Evolutionary conservation across 2,113 vertebrate species (phyloP).

Genomic region (Cynoglossus semilaevis): DNA sequence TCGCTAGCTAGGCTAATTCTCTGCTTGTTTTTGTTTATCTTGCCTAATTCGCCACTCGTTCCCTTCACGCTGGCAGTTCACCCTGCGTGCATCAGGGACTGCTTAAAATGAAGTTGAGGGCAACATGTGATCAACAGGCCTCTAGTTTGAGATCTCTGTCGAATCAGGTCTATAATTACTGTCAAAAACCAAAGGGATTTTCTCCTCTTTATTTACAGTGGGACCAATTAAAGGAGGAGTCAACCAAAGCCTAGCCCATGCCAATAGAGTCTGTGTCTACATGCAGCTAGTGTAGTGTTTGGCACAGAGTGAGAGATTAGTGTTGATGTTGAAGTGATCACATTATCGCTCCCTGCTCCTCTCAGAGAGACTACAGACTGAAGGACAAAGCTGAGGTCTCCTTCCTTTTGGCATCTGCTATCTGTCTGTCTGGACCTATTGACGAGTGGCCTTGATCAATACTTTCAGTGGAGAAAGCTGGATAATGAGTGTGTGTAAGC

Average conservation of each 20-base stretch:
- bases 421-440: conserved; percentile 53
- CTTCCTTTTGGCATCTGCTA: conserved; percentile 45
- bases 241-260: neutral
- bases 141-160: too few relatives aligned
- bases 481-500: conserved; percentile 9
- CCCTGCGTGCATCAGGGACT: too few relatives aligned
- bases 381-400: conserved; percentile 12
- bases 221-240: too few relatives aligned
- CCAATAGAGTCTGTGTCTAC: conserved; percentile 3
- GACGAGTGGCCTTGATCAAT: conserved; percentile 61
- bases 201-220: too few relatives aligned
- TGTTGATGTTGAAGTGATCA: conserved; percentile 19
- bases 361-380: conserved; percentile 12
- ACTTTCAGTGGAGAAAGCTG: conserved; percentile 26
- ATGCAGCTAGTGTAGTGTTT: neutral
- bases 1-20: too few relatives aligned
- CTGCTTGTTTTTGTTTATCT: too few relatives aligned
- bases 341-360: conserved; percentile 26
- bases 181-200: too few relatives aligned
- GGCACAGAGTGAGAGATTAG: conserved; percentile 11
- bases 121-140: too few relatives aligned
- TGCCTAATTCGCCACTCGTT: too few relatives aligned
- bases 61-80: too few relatives aligned
- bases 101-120: too few relatives aligned
- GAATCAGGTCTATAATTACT: too few relatives aligned